These are phyloP conservation scores for Xylota sylvarum DNA, from an alignment of 2,888 invertebrate genomes.

Conservation along the genomic window DNA sequence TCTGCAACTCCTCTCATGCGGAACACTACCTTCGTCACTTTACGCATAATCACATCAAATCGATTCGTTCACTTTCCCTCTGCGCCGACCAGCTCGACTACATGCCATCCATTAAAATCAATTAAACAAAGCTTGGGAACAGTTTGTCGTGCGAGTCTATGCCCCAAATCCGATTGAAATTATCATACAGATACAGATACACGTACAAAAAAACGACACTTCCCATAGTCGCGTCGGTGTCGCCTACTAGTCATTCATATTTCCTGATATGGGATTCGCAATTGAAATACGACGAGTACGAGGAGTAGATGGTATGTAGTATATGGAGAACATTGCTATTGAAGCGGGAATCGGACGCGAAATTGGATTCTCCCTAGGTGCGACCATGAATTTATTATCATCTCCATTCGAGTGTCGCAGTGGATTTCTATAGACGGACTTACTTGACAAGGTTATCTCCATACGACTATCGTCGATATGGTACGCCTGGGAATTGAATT, in stretches of 20 bases:
- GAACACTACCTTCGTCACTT: conserved; percentile 16
- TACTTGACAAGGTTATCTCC: conserved; percentile 27
- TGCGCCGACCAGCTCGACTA: background rate
- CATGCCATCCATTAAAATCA: background rate
- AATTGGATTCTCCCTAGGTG: conserved; percentile 51
- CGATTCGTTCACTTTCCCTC: conserved; percentile 14
- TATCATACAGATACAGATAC: background rate
- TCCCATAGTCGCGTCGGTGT: background rate
- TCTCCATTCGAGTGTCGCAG: conserved; percentile 17
- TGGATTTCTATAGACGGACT: conserved; percentile 8
- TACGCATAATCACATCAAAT: conserved; percentile 41
- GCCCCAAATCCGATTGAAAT: conserved; percentile 29
- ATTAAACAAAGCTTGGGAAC: conserved; percentile 2
- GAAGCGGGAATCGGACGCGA: conserved; percentile 34
- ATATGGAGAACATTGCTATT: background rate
- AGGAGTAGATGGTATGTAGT: background rate
- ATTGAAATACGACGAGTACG: background rate
- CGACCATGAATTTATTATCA: conserved; percentile 56
- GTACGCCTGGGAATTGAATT: conserved; percentile 2
- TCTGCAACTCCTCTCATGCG: background rate
- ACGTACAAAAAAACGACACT: background rate
- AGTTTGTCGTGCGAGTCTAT: conserved; percentile 4
- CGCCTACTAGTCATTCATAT: conserved; percentile 7
- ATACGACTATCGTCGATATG: conserved; percentile 13
- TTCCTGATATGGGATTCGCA: background rate